phyloP scores from a whole-genome alignment of 1,140 invertebrate species.

The Triops cancriformis region DNA sequence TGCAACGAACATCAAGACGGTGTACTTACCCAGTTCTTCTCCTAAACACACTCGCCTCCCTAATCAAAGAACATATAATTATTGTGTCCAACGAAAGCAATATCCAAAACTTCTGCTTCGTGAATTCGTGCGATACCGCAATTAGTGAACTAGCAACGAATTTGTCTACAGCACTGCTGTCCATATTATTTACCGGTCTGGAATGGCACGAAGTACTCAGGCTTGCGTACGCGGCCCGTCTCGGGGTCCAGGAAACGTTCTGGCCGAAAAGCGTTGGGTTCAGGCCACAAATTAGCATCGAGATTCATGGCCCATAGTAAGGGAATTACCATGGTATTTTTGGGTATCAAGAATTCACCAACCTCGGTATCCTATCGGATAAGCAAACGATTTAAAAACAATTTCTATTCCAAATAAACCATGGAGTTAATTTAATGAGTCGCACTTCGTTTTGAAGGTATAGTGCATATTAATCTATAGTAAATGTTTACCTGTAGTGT shows the following conservation, averaged over 20 bases:
- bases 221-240: conserved; percentile 50
- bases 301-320: conserved; percentile 77
- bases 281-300: conserved; percentile 56
- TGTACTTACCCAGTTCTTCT: conserved; percentile 69
- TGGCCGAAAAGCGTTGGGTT: conserved; percentile 63
- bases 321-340: conserved; percentile 58
- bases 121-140: not conserved
- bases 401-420: not conserved
- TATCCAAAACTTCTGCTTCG: not conserved
- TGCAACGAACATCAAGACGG: conserved; percentile 55
- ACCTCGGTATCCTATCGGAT: conserved; percentile 49
- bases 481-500: conserved; percentile 46
- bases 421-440: not conserved
- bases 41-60: conserved; percentile 78
- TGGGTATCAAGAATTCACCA: conserved; percentile 51
- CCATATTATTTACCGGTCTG: conserved; percentile 61
- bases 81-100: conserved; percentile 4
- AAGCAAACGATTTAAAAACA: not conserved
- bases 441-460: not conserved
- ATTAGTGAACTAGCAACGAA: no score
- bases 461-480: not conserved
- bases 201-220: conserved; percentile 70
- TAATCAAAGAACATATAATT: conserved; percentile 38
- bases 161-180: no score
- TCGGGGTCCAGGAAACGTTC: conserved; percentile 59